Evolutionary conservation across 2,888 invertebrate genomes (phyloP).

Genomic region (Lasioglossum villosulum): DNA sequence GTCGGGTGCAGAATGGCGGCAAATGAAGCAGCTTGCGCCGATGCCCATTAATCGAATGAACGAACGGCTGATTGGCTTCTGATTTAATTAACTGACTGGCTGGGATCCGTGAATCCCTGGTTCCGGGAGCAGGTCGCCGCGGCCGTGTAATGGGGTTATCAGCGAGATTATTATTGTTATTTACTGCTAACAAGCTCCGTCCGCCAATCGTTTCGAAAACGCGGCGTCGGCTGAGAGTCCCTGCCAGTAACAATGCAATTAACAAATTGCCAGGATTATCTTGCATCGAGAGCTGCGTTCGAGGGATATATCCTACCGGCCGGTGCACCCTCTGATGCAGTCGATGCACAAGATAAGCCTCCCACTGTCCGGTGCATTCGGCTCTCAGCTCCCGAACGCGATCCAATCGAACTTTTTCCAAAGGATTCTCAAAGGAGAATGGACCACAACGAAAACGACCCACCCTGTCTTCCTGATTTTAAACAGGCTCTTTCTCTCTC

Average conservation of each 20-base stretch:
- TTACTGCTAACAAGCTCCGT: conserved; percentile 79
- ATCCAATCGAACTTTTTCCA: conserved; percentile 26
- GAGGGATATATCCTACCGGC: neutral
- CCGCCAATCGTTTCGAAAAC: conserved; percentile 46
- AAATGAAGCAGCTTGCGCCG: conserved; percentile 66
- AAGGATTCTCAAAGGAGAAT: conserved; percentile 12
- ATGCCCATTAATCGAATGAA: conserved; percentile 78
- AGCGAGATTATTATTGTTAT: conserved; percentile 80
- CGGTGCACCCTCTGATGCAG: neutral
- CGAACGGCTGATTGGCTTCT: conserved; percentile 77
- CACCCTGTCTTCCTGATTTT: neutral
- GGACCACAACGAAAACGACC: neutral
- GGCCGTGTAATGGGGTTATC: conserved; percentile 76
- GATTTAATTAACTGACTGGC: conserved; percentile 78
- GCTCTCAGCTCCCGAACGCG: neutral
- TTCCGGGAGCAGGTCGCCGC: conserved; percentile 20
- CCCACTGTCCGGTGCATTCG: neutral
- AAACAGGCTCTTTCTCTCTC: neutral
- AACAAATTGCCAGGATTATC: conserved; percentile 65
- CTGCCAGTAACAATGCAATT: conserved; percentile 59
- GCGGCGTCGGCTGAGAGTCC: conserved; percentile 32
- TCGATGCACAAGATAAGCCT: neutral
- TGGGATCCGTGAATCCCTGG: conserved; percentile 61
- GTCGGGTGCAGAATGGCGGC: conserved; percentile 51
- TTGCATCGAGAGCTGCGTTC: conserved; percentile 19